Base-by-base conservation (phyloP, 2,797 vertebrate species). In the Cirrhinus mrigala region DNA sequence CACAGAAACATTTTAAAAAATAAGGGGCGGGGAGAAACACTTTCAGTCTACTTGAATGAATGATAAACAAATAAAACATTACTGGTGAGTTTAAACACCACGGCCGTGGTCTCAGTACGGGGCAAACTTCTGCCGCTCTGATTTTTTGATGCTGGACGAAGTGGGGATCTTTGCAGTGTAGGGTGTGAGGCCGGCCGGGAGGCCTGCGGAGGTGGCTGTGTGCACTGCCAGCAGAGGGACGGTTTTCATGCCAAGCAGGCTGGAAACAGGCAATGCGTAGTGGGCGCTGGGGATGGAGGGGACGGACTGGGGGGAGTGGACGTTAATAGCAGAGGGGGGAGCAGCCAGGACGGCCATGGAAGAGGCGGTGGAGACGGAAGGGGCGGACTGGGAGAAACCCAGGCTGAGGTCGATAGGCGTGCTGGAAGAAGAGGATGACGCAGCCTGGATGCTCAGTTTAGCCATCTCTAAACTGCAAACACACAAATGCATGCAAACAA, bases 391-490 rank as follows among this genome's bases (percentile, higher is more conserved):
- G 94, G 97, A 93, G 95, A 97, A 97, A 95, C 95, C 95, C 96
- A 98, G 96, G 96, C 96, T 97, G 93, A 98, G 95, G 94, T 98
- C 97, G 94, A 97, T 94, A 87, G 96, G 94, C 95, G 93, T 95
- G 92, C 93, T 94, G 91, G 97, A 94, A 93, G 97, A 96, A 94
- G 96, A 95, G 91, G 97, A 96, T 94, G 84, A 73, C 0, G 96
- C 96, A 88, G 96, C 95, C 96, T 98, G 97, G 96, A 97, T 97
- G 96, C 96, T 98, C 96, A 97, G 96, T 96, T 97, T 98, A 96
- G 97, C 97, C 97, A 98, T 97, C 96, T 98, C 97, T 97, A 98
- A 96, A 95, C 97, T 98, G 96, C 94, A 95, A 94, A 95, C 93
- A 94, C 94, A 95, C 92, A 64, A 24, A 85, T 40, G 50, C 86